Evolutionary conservation across 2,113 vertebrate species (phyloP).

Genomic region (Rhabdomys dilectus): DNA sequence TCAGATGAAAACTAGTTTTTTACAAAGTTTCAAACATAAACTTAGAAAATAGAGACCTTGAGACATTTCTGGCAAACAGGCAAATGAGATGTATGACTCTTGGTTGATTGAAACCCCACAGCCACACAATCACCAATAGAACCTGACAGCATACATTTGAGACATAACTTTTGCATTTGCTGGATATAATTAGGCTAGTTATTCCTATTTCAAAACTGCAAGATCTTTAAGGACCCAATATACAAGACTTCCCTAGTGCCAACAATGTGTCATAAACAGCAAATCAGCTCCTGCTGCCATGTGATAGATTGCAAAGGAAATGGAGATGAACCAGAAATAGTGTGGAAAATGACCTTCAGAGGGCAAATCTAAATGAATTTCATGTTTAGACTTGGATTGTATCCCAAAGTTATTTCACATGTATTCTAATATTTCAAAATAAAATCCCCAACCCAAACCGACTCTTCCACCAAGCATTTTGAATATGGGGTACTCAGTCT

Average conservation of each 20-base stretch:
- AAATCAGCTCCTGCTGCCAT: neutral
- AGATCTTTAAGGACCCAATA: neutral
- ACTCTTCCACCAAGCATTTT: neutral
- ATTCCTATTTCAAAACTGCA: neutral
- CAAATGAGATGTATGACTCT: neutral
- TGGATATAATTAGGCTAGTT: neutral
- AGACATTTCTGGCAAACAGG: conserved; percentile 17
- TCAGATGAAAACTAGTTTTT: conserved; percentile 34
- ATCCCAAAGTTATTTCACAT: neutral
- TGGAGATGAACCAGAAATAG: neutral
- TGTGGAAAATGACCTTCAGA: neutral
- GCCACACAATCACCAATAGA: neutral
- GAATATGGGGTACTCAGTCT: neutral
- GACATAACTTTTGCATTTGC: neutral
- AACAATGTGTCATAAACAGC: neutral
- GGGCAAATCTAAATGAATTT: neutral
- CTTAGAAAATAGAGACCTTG: conserved; percentile 24
- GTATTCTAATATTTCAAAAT: neutral
- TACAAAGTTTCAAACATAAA: conserved; percentile 35
- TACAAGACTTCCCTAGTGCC: neutral
- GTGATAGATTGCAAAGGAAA: neutral
- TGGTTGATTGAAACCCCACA: neutral
- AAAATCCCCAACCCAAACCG: neutral
- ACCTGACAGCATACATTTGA: neutral
- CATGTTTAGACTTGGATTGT: neutral